Evolutionary conservation across 2,113 vertebrate genomes (phyloP), one percentile per base, ranked within the genome.

Genomic region (Syngnathus typhle): DNA sequence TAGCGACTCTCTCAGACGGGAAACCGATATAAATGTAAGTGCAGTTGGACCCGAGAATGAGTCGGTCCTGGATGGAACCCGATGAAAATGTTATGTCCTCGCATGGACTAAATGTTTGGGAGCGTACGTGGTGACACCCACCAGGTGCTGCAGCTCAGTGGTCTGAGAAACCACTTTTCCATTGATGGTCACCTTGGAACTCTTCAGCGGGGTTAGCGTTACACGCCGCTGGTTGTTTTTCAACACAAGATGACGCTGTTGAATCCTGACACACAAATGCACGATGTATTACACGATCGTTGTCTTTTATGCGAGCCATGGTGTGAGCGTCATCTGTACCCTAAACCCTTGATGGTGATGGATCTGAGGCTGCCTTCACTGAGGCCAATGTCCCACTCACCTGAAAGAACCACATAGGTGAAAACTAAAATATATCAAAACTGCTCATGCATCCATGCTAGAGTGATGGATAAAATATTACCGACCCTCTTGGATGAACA

Each of bases 31-130:
- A 94, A 59, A 95, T 91, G 75, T 91, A 94, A 65, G 93, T 89
- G 1, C 88, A 92, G 88, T 89, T 95, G 64, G 94, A 94, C 3
- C 94, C 95, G 60, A 95, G 85, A 76, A 96, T 90, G 23, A 95
- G 62, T 5, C 93, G 90, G 68, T 95, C 94, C 94, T 95, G 18
- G 5, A 44, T 19, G 46, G 38, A 47, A 13, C 27, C 10, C 27
- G 41, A n/a, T 11, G 12, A 37, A 27, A 3, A 61, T 3, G 60
- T 43, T 11, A 41, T 60, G 37, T n/a, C 38, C 2, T 56, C 54
- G 16, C 11, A 16, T 36, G 11, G 6, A 36, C 6, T 7, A 36
- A 58, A 36, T 36, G 15, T 27, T 58, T 36, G 13, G 27, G 15
- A 36, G 10, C 7, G 5, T 58, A 15, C 2, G 15, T 58, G 27